Conservation (phyloP, 2,113 vertebrate species). For the Syngnathus typhle region DNA sequence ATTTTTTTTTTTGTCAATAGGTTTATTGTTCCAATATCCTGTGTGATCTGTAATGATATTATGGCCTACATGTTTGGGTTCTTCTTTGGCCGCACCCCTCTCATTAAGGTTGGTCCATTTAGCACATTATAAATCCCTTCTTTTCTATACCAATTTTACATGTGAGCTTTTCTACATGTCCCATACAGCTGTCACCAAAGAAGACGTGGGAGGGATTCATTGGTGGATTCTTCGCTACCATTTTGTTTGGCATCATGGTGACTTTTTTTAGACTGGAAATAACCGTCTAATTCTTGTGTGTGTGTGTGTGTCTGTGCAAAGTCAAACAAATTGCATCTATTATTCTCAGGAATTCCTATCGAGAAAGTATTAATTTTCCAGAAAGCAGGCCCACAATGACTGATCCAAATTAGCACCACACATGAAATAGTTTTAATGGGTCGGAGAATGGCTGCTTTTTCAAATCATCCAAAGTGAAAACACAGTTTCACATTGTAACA, state of each 20-base stretch:
- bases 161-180: not conserved
- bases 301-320: not conserved
- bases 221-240: slow-evolving; percentile 90
- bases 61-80: slow-evolving; percentile 99
- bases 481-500: not conserved
- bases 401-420: not conserved
- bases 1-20: slow-evolving; percentile 51
- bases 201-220: slow-evolving; percentile 99
- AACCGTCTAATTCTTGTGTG: not conserved
- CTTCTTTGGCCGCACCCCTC: slow-evolving; percentile 96
- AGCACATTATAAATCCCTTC: not conserved
- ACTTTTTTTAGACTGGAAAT: slow-evolving; percentile 27
- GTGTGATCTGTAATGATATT: slow-evolving; percentile 98
- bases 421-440: no score
- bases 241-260: slow-evolving; percentile 92
- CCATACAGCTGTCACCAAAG: slow-evolving; percentile 88
- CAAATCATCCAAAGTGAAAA: not conserved
- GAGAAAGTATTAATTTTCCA: not conserved
- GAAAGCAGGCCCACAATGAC: not conserved
- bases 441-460: not conserved
- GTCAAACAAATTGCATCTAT: not conserved
- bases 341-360: not conserved
- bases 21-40: slow-evolving; percentile 98
- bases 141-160: not conserved
- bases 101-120: slow-evolving; percentile 83